Base-by-base conservation (phyloP, 2,113 vertebrate genomes). In the Phalacrocorax carbo region DNA sequence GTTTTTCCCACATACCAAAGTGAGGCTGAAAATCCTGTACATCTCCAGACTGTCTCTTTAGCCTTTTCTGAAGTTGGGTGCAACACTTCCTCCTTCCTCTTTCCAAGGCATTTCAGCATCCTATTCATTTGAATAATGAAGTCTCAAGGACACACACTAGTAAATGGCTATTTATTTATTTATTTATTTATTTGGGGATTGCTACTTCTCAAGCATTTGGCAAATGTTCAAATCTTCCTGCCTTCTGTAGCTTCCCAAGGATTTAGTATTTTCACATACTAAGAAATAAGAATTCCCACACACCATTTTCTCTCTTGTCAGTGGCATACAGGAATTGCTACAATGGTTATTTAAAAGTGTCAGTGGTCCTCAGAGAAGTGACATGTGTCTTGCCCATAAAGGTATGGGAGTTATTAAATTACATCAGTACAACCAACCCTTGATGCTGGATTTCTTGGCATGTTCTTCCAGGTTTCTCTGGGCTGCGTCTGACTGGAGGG, bases 401-500 rank as follows among this genome's bases (percentile, higher is more conserved):
- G 17, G 11, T 36, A 36, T 12, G 17, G 5, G 25, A 88, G 2
- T 55, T 65, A 66, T 13, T 25, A 78, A 86, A 88, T 51, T 26
- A 83, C 25, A 10, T 38, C 62, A 91, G 16, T 36, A 34, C 34
- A 86, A 82, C 13, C 29, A 68, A 57, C 3, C 3, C 15, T 60
- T 78, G 58, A 81, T 68, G 15, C 7, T 79, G 38, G 16, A 49
- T 89, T 92, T 68, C n/a, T 79, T 78, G 46, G 9, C 2, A 1
- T 0, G 40, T 82, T 62, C 79, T 70, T 71, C 21, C 90, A 98
- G 98, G 92, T 64, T 97, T 97, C 88, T 97, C 97, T 82, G 48
- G 65, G 30, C 77, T 98, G 75, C 92, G 3, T 52, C 91, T 98
- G 69, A 84, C 79, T 62, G 97, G 95, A 90, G 97, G 97, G 4